Base-by-base conservation (phyloP, 2,113 vertebrate species). In the Ailurus styani region DNA sequence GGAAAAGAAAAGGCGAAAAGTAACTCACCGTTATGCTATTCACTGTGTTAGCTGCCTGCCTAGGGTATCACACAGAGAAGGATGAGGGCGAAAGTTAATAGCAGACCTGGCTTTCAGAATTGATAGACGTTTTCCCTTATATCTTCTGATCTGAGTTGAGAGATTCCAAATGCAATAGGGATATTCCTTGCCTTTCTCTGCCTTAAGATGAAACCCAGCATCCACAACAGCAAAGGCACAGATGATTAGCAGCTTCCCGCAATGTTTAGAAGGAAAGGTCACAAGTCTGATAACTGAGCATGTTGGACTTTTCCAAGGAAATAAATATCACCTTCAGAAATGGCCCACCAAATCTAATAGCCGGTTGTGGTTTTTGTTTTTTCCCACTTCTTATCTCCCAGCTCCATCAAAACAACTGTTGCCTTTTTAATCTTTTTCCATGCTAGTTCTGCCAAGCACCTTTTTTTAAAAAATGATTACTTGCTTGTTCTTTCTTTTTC, bases 301-400 rank as follows among this genome's bases (percentile, higher is more conserved):
- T 23, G 62, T 2, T 54, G 18, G 13, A 31, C 34, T 60, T 92
- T 85, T 12, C 57, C 52, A 40, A 95, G 45, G 42, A 96, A 79
- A 66, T 62, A 96, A 77, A 95, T 57, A 81, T 9, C 3, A 82
- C 57, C 40, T 93, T 97, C 55, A 73, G 14, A 89, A 98, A 47
- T 31, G 34, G 29, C 25, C 11, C 34, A 84, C 50, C 13, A 57
- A 20, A 3, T 42, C 17, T 94, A 77, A 79, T 62, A 37, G 34
- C 18, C 90, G 23, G 3, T 12, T 73, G 31, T 55, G 10, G 34
- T 34, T 75, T 60, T 70, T n/a, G 27, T n/a, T 91, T 75, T 29
- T 45, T 50, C 15, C 25, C 31, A 47, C 2, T 77, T 64, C 1
- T 77, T 64, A 34, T n/a, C 15, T 62, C 12, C 17, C 13, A 90